Conservation (phyloP, 2,797 vertebrate genomes). For the Taeniopygia guttata region DNA sequence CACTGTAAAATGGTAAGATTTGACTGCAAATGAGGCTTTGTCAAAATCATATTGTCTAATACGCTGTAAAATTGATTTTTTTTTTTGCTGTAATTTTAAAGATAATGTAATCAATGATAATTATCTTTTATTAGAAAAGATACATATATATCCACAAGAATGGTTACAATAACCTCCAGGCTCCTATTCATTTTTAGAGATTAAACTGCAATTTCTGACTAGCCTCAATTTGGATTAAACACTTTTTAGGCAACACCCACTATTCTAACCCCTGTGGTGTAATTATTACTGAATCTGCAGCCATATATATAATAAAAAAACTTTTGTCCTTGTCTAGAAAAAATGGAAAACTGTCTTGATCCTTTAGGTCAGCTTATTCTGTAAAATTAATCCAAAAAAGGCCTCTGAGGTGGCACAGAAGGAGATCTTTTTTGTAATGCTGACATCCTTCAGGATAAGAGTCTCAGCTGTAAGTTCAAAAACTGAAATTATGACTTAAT, state of each 20-base stretch:
- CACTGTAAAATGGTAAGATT: not conserved
- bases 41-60: not conserved
- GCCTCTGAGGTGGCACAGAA: not conserved
- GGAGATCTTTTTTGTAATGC: not conserved
- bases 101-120: not conserved
- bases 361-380: not conserved
- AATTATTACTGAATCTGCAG: not conserved
- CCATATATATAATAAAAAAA: not conserved
- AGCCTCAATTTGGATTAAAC: not conserved
- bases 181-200: not conserved
- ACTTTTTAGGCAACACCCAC: not conserved
- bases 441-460: not conserved
- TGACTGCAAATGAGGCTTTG: not conserved
- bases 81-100: not conserved
- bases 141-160: not conserved
- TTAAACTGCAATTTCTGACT: not conserved
- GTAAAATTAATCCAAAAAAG: not conserved
- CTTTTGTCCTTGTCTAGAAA: not conserved
- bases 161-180: not conserved
- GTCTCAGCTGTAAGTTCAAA: not conserved
- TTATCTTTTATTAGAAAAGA: not conserved
- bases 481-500: not conserved
- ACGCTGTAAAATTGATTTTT: not conserved
- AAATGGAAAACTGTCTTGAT: not conserved
- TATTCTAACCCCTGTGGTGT: not conserved